Evolutionary conservation across 1,140 invertebrate genomes (phyloP).

Genomic region (Caerostris extrusa): DNA sequence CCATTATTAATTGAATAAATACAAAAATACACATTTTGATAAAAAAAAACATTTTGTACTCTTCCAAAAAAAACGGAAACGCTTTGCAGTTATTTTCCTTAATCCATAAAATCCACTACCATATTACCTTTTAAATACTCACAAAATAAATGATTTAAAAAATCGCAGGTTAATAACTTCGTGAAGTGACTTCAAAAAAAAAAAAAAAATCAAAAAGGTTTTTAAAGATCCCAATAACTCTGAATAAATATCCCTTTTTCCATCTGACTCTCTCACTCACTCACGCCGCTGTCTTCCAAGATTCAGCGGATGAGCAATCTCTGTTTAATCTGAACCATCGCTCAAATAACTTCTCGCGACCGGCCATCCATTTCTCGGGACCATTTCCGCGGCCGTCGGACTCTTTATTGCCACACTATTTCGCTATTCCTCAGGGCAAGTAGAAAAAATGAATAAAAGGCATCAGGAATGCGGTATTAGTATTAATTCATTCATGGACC

Average conservation of each 20-base stretch:
- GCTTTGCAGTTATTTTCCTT: too few species aligned
- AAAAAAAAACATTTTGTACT: too few species aligned
- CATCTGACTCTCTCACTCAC: not conserved
- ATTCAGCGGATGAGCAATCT: conserved; percentile 50
- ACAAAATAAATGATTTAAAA: too few species aligned
- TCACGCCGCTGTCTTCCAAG: not conserved
- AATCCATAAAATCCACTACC: too few species aligned
- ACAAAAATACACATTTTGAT: too few species aligned
- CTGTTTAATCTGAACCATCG: conserved; percentile 65
- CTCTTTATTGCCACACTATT: conserved; percentile 65
- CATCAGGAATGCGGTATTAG: conserved; percentile 36
- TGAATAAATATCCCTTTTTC: conserved; percentile 13
- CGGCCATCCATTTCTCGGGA: conserved; percentile 56
- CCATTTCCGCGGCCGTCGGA: conserved; percentile 42
- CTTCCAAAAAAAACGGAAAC: too few species aligned
- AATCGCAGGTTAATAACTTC: too few species aligned
- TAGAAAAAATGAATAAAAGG: conserved; percentile 59
- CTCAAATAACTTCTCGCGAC: conserved; percentile 19
- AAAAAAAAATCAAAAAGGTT: too few species aligned
- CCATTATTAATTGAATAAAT: too few species aligned
- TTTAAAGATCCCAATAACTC: not conserved
- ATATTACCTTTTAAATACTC: too few species aligned
- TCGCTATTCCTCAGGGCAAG: conserved; percentile 1
- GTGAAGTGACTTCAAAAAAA: too few species aligned
- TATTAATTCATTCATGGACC: conserved; percentile 62